A percentile compares a stretch with the other conserved stretches of the same genome.
Conservation (phyloP, 2,113 vertebrate genomes). For the Trichomycterus rosablanca region DNA sequence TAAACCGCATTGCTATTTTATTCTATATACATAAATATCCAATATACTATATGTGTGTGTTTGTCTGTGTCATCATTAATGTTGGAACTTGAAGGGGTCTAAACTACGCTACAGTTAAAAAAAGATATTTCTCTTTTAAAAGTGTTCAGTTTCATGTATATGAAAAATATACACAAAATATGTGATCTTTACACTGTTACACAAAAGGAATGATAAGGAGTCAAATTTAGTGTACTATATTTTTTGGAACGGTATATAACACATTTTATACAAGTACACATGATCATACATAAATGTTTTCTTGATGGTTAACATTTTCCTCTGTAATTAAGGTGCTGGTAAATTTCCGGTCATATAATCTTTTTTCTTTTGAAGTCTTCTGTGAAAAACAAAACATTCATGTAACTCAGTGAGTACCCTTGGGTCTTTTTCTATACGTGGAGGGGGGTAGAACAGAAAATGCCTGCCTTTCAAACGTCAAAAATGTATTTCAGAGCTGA, state of each 20-base stretch:
- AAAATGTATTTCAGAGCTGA: constrained; percentile 23
- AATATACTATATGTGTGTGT: too few species aligned
- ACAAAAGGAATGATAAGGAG: constrained; percentile 49
- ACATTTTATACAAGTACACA: constrained; percentile 68
- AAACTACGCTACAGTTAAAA: constrained; percentile 80
- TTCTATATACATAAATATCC: too few species aligned
- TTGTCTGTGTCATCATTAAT: too few species aligned
- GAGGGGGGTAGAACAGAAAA: constrained; percentile 13
- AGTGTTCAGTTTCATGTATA: constrained; percentile 57
- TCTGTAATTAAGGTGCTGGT: constrained; percentile 71
- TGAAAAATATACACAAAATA: constrained; percentile 28
- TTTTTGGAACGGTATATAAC: constrained; percentile 68
- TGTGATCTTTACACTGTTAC: too few species aligned
- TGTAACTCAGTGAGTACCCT: constrained; percentile 58
- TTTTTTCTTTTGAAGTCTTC: constrained; percentile 45
- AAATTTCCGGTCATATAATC: constrained; percentile 60
- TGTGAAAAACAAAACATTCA: constrained; percentile 64
- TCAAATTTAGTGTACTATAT: constrained; percentile 70
- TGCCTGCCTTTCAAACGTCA: constrained; percentile 22
- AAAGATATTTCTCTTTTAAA: constrained; percentile 78
- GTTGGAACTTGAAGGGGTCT: constrained; percentile 57
- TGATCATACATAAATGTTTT: constrained; percentile 58
- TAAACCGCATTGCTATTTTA: too few species aligned
- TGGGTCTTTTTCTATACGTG: constrained; percentile 40
- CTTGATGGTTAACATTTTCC: constrained; percentile 52